Conservation (phyloP, 2,888 invertebrate genomes). For the Machimus rusticus region DNA sequence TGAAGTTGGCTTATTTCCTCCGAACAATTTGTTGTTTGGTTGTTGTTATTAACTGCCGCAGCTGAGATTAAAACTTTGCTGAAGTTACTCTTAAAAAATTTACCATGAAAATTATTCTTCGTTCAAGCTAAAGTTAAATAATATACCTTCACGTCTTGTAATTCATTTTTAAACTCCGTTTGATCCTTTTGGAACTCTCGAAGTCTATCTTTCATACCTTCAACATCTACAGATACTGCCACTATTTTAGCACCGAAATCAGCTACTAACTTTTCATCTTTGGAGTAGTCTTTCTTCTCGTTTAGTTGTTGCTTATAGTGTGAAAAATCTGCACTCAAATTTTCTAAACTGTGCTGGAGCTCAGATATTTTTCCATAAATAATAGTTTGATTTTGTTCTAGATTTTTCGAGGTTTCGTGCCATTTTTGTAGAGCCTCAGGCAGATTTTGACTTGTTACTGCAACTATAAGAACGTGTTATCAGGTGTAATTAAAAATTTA, state of each 20-base stretch:
- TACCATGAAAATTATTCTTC: neutral
- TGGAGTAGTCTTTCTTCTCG: conserved; percentile 55
- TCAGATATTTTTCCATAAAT: conserved; percentile 68
- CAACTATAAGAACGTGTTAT: conserved; percentile 62
- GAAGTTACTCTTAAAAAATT: conserved; percentile 52
- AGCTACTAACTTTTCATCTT: conserved; percentile 60
- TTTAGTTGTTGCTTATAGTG: conserved; percentile 53
- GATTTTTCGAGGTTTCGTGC: conserved; percentile 73
- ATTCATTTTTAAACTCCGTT: conserved; percentile 53
- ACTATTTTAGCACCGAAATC: conserved; percentile 62
- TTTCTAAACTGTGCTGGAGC: conserved; percentile 67
- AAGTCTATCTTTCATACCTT: conserved; percentile 57
- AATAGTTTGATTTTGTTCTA: conserved; percentile 72
- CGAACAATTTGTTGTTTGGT: conserved; percentile 52
- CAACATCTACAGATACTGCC: conserved; percentile 58
- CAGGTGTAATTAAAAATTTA: neutral
- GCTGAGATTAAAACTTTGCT: conserved; percentile 51
- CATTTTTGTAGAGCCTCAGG: conserved; percentile 76
- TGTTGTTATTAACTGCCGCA: conserved; percentile 47
- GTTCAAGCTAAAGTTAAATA: neutral
- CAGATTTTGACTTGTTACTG: conserved; percentile 73
- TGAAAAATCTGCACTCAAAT: conserved; percentile 64
- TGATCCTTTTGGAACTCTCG: conserved; percentile 55
- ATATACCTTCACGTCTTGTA: conserved; percentile 51
- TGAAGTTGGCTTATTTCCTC: conserved; percentile 52